Base-by-base conservation (phyloP, 2,888 invertebrate genomes). In the Baccha elongata region DNA sequence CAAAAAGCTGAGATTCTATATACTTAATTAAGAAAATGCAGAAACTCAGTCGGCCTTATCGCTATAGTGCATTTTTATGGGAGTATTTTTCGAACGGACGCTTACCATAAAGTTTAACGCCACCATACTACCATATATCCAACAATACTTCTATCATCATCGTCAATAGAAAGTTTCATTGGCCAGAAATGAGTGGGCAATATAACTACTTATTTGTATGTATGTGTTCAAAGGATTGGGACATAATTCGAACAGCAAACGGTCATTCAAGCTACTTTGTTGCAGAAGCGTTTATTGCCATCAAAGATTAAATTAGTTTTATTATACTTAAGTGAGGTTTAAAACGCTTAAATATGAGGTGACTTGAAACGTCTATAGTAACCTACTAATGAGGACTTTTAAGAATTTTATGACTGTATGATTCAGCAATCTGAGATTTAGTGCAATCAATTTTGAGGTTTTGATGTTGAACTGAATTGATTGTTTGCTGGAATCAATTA, bases 11-110 rank as follows among this genome's bases (percentile, higher is more conserved):
- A 81, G 58, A 72, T 73, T 68, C 72, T 76, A n/a, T n/a, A n/a
- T n/a, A 42, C 55, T 78, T 72, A 83, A 76, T 83, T 76, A 76
- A 67, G 37, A 68, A 50, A 52, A 58, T 23, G 40, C 58, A 60
- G 42, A 44, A 71, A 83, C 44, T 21, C 72, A 73, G 53, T 83
- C 68, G 58, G 78, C 78, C 83, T 78, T 76, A 76, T 72, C 71
- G 76, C 71, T 55, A 67, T 78, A 83, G 72, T 78, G 83, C 83
- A 83, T 78, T 83, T 83, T 83, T 83, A 83, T 83, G 81, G 60
- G 29, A 65, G 58, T 44, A 58, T 65, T 74, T 52, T 32, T 1
- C 23, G 21, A 29, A 58, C 23, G 21, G 44, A 60, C 62, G 72
- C 73, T 64, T 62, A 53, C 72, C 81, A 76, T 83, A 76, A 76